Base-by-base conservation (phyloP, 2,888 invertebrate genomes). In the Zeuzera pyrina region DNA sequence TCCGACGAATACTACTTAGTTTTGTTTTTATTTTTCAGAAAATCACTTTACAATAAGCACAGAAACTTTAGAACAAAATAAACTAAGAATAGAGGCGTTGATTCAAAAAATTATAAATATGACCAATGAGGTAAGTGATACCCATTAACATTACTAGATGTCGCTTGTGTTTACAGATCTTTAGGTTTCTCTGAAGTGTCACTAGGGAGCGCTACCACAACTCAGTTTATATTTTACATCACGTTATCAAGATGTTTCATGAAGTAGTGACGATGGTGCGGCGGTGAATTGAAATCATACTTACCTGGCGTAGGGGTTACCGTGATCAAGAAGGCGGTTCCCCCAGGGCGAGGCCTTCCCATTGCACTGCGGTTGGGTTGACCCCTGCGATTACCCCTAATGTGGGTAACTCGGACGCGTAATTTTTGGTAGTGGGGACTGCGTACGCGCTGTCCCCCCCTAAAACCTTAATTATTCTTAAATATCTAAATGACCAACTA, bases 41-140 rank as follows among this genome's bases (percentile, higher is more conserved):
- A 50, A 50, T 0, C 61, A 61, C 31, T 53, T 61, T 0, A 38
- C 45, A 3, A 54, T 52, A 2, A 62, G 47, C n/a, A 46, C 47
- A 0, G 40, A 53, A 21, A 49, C 48, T 1, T 51, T 66, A 12
- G 47, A 52, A 8, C 47, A 55, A 1, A 65, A 52, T 33, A 67
- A 60, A 23, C 41, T 44, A 2, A 61, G 51, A 26, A 35, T 77
- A 2, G 59, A 67, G 2, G 53, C 57, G 12, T 39, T 72, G 7
- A 41, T 58, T 19, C 48, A 53, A 14, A 57, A 48, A 2, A 53
- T 69, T 7, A 36, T 47, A 8, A 57, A 58, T 1, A 49, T 57
- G 6, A 49, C 59, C 26, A 48, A 52, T 28, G 59, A 63, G 61
- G 78, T 77, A 46, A 33, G 26, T 32, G 7, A 8, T 25, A 3